Percentiles rank a stretch among this genome's conserved stretches.
These are phyloP conservation scores for Machimus atricapillus DNA, from an alignment of 2,888 invertebrate genomes.

Conservation along the genomic window DNA sequence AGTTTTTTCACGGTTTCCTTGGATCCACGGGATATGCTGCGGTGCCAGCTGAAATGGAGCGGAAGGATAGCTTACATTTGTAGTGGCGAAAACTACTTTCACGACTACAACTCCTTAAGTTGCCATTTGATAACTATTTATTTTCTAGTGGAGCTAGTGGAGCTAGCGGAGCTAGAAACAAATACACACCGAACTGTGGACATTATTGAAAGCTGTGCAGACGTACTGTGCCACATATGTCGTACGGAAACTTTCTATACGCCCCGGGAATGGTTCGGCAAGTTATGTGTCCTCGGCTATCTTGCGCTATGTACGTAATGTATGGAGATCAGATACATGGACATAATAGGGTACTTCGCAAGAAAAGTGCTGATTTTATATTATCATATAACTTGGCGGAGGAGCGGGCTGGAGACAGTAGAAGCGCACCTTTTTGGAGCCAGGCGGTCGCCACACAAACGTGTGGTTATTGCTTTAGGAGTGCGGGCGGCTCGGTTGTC, in stretches of 20 bases:
- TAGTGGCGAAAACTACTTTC: conserved; percentile 10
- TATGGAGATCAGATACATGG: conserved; percentile 29
- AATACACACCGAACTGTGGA: not conserved
- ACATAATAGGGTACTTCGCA: conserved; percentile 24
- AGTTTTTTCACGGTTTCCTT: conserved; percentile 8
- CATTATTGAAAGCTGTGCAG: conserved; percentile 34
- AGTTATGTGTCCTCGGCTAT: not conserved
- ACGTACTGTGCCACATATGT: conserved; percentile 12
- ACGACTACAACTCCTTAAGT: conserved; percentile 22
- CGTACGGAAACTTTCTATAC: not conserved
- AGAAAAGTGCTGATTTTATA: conserved; percentile 36
- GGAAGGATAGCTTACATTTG: not conserved
- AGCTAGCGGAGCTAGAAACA: not conserved
- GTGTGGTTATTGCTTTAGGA: not conserved
- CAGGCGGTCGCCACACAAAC: not conserved
- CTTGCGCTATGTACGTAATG: not conserved
- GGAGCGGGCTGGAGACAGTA: not conserved
- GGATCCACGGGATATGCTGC: not conserved
- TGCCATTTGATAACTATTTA: conserved; percentile 20
- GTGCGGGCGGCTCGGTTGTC: not conserved
- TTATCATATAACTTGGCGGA: not conserved
- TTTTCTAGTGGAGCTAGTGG: conserved; percentile 1
- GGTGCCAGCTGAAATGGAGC: conserved; percentile 22
- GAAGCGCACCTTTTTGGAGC: conserved; percentile 23
- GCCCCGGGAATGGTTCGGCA: not conserved